phyloP scores from a whole-genome alignment of 2,113 vertebrate species.

The Aplodontia rufa region DNA sequence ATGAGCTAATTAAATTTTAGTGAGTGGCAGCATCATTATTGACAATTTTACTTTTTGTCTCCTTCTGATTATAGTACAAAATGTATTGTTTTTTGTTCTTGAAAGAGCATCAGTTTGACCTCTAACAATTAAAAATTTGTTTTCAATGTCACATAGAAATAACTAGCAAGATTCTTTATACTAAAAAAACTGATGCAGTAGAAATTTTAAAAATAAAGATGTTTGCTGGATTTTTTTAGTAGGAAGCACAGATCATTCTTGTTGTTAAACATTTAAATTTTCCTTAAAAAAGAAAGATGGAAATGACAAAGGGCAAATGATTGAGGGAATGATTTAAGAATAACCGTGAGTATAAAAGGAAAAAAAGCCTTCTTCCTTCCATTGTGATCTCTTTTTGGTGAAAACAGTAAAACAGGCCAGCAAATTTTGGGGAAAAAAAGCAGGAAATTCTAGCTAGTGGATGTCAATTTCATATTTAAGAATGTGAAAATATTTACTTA shows the following conservation, averaged over 20 bases:
- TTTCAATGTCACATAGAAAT: conserved; percentile 47
- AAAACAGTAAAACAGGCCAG: conserved; percentile 61
- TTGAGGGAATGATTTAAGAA: conserved; percentile 54
- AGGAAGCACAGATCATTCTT: background rate
- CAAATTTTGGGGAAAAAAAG: conserved; percentile 65
- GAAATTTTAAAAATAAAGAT: background rate
- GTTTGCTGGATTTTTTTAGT: background rate
- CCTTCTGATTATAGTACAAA: conserved; percentile 41
- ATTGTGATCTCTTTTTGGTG: conserved; percentile 57
- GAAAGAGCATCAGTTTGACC: conserved; percentile 15
- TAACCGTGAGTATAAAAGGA: conserved; percentile 38
- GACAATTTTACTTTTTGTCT: conserved; percentile 59
- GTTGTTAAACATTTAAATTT: conserved; percentile 54
- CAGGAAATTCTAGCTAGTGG: conserved; percentile 64
- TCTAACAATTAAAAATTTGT: conserved; percentile 26
- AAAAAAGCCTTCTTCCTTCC: conserved; percentile 49
- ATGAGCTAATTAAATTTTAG: conserved; percentile 59
- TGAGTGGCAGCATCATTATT: conserved; percentile 33
- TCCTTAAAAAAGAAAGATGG: conserved; percentile 21
- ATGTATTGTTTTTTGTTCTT: conserved; percentile 52
- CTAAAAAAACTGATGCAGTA: conserved; percentile 14
- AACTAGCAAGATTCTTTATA: conserved; percentile 29
- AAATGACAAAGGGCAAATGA: conserved; percentile 22
- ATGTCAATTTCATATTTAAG: conserved; percentile 53
- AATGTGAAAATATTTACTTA: conserved; percentile 55